phyloP scores from a whole-genome alignment of 2,888 invertebrate genomes.

The Melanophora roralis region DNA sequence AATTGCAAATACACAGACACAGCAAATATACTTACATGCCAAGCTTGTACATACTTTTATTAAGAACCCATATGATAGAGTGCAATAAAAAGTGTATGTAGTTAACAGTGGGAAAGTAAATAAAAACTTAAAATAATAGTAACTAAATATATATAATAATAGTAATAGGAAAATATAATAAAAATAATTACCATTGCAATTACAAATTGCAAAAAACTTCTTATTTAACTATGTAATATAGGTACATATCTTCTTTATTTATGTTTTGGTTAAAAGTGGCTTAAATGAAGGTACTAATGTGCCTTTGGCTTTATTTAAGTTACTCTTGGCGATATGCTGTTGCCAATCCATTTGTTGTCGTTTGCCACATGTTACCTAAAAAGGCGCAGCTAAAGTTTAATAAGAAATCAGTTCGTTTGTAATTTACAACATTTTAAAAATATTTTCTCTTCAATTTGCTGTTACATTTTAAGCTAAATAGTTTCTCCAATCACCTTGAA shows the following conservation, averaged over 20 bases:
- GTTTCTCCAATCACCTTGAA: background rate
- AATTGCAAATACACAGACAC: conserved; percentile 10
- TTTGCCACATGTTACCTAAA: no score
- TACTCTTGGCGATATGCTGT: background rate
- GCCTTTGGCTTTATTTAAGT: background rate
- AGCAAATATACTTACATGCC: background rate
- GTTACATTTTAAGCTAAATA: no score
- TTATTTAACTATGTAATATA: no score
- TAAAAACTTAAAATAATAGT: no score
- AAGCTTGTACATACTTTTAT: no score
- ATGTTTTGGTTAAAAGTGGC: no score
- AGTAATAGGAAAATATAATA: background rate
- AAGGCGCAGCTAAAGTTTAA: no score
- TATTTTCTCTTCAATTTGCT: background rate
- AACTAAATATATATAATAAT: no score
- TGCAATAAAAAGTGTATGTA: background rate
- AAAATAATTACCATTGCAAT: no score
- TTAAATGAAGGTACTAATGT: background rate
- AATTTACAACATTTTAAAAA: background rate
- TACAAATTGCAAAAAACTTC: no score
- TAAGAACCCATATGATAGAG: background rate
- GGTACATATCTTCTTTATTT: no score
- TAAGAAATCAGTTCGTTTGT: background rate
- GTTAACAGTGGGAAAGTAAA: conserved; percentile 4
- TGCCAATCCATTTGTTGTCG: background rate